phyloP scores from a whole-genome alignment of 2,888 invertebrate species.

The Xiphydria camelus region DNA sequence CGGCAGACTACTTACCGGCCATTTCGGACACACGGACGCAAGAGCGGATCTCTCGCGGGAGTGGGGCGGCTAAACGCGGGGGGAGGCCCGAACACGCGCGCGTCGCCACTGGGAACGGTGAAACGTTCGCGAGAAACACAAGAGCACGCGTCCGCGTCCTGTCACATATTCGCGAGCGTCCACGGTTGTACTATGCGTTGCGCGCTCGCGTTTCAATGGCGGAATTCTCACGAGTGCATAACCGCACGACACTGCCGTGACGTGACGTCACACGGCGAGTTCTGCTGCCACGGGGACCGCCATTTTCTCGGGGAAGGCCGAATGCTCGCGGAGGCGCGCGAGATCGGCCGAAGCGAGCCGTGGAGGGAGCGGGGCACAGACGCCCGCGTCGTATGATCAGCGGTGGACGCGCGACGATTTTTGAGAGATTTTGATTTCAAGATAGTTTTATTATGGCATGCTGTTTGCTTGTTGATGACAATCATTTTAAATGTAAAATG shows the following conservation, averaged over 20 bases:
- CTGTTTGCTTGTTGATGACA: too few species aligned
- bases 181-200: background rate
- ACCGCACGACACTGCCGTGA: constrained; percentile 35
- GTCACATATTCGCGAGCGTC: constrained; percentile 33
- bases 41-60: constrained; percentile 8
- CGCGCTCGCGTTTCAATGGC: constrained; percentile 35
- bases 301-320: constrained; percentile 32
- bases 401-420: too few species aligned
- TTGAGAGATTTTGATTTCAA: too few species aligned
- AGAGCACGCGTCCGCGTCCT: constrained; percentile 12
- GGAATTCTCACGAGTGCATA: constrained; percentile 44
- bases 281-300: constrained; percentile 30
- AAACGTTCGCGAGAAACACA: constrained; percentile 14
- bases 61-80: too few species aligned
- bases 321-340: constrained; percentile 21
- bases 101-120: constrained; percentile 22
- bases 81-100: too few species aligned
- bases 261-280: constrained; percentile 39
- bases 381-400: too few species aligned
- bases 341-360: constrained; percentile 6
- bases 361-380: too few species aligned
- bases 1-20: constrained; percentile 46
- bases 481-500: too few species aligned
- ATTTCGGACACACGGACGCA: constrained; percentile 35
- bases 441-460: too few species aligned